Evolutionary conservation across 2,797 vertebrate genomes (phyloP), one percentile per base, ranked within the genome.

Genomic region (Poecilia picta): DNA sequence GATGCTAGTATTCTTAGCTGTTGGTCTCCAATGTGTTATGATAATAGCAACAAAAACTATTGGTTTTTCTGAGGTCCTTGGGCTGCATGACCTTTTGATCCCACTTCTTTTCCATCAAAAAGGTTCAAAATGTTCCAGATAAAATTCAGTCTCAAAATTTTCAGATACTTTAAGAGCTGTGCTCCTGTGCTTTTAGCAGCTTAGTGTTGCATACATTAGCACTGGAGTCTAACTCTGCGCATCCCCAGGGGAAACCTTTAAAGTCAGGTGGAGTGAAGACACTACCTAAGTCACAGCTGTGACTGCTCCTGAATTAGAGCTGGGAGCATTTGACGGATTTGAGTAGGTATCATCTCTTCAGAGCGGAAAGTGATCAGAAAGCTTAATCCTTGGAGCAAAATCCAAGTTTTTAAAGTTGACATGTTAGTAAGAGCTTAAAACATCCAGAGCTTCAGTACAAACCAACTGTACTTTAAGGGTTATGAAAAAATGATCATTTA

Each of bases 361-460:
- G 72, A 75, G 75, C 31, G 51, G 71, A 81, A 89, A 66, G 59
- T 75, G 79, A 86, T 89, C 72, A 83, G 81, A 84, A 88, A 73
- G 83, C 74, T 72, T 79, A 81, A 90, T 90, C 84, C 85, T 83
- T 41, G 47, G 57, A 90, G 85, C 73, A 79, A 85, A 85, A 80
- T 87, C 59, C 79, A 64, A 51, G 73, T 15, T 71, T 49, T 2
- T 0, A 55, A 53, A 79, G 66, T 72, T 62, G 23, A 73, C 0
- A 57, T 81, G 77, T 84, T 77, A 70, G 51, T 79, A 28, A 59
- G 47, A 53, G 39, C 25, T 46, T 80, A 62, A 90, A 79, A 80
- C 72, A 76, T 73, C 11, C 2, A 78, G 78, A 55, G 23, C 7
- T 62, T 88, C n/a, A 77, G 83, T 20, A 55, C 7, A 81, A 83